A percentile compares a stretch with the other conserved stretches of the same genome.
These are phyloP conservation scores for Orchesellides sinensis DNA, from an alignment of 2,888 invertebrate species.

Conservation along the genomic window DNA sequence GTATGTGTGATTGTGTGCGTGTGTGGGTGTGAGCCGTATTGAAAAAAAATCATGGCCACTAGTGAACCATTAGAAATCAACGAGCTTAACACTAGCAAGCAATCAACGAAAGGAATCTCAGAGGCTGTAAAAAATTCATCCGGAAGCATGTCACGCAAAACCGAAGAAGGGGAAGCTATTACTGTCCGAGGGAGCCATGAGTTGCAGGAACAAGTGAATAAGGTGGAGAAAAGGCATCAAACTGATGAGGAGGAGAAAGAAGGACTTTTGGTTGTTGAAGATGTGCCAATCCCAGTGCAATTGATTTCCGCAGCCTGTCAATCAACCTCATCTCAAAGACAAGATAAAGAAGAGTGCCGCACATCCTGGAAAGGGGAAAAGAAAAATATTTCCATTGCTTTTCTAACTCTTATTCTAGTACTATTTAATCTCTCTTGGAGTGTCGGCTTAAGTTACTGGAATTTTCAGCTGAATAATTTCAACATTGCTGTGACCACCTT, in stretches of 20 bases:
- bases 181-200: slow-evolving; percentile 8
- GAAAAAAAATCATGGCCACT: background rate
- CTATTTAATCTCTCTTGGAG: slow-evolving; percentile 64
- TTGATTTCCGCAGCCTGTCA: slow-evolving; percentile 58
- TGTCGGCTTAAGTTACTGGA: slow-evolving; percentile 59
- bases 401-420: slow-evolving; percentile 41
- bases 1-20: no score
- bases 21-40: background rate
- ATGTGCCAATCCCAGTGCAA: slow-evolving; percentile 28
- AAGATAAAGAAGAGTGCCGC: background rate
- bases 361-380: background rate
- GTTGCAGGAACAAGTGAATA: slow-evolving; percentile 34
- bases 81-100: slow-evolving; percentile 2
- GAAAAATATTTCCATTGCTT: slow-evolving; percentile 14
- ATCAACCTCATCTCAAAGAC: slow-evolving; percentile 30
- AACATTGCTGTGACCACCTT: slow-evolving; percentile 46
- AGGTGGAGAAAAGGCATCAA: slow-evolving; percentile 10
- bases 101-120: slow-evolving; percentile 50
- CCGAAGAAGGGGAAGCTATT: slow-evolving; percentile 7
- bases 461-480: slow-evolving; percentile 55
- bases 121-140: slow-evolving; percentile 50
- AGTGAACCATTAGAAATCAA: slow-evolving; percentile 25
- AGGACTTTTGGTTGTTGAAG: slow-evolving; percentile 27
- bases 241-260: slow-evolving; percentile 26
- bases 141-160: slow-evolving; percentile 62